Evolutionary conservation across 2,888 invertebrate genomes (phyloP).

Genomic region (Cosmopolites sordidus): DNA sequence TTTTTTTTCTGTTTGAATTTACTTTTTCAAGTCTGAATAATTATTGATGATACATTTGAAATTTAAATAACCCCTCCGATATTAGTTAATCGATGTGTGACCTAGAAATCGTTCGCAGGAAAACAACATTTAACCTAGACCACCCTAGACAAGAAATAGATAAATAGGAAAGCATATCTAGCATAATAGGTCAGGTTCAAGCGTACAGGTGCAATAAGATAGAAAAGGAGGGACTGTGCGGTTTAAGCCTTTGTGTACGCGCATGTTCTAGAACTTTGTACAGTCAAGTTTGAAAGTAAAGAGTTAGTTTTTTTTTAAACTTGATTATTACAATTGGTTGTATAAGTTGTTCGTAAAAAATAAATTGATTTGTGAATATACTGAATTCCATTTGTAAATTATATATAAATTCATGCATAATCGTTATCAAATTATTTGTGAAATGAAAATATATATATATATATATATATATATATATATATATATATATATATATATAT

Average conservation of each 20-base stretch:
- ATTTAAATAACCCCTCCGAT: too few relatives aligned
- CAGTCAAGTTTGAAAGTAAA: too few relatives aligned
- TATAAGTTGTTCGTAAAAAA: too few relatives aligned
- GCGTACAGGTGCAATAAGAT: constrained; percentile 44
- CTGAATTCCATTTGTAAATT: too few relatives aligned
- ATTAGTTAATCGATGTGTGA: constrained; percentile 6
- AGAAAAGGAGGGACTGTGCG: constrained; percentile 34
- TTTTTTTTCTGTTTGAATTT: not conserved
- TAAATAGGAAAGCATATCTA: constrained; percentile 33
- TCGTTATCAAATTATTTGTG: not conserved
- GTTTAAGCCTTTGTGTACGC: constrained; percentile 36
- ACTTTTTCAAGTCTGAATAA: not conserved
- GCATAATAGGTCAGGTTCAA: constrained; percentile 51
- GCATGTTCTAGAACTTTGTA: constrained; percentile 27
- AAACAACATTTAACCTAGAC: constrained; percentile 9
- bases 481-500: too few relatives aligned
- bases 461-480: too few relatives aligned
- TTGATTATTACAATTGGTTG: too few relatives aligned
- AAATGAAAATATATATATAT: too few relatives aligned
- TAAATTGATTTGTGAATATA: too few relatives aligned
- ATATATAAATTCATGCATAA: too few relatives aligned
- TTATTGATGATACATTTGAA: too few relatives aligned
- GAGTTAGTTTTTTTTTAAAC: too few relatives aligned
- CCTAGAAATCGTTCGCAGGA: constrained; percentile 13
- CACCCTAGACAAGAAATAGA: constrained; percentile 18